A percentile compares a stretch with the other conserved stretches of the same genome.
Evolutionary conservation across 2,113 vertebrate species (phyloP).

Genomic region (Bos indicus): DNA sequence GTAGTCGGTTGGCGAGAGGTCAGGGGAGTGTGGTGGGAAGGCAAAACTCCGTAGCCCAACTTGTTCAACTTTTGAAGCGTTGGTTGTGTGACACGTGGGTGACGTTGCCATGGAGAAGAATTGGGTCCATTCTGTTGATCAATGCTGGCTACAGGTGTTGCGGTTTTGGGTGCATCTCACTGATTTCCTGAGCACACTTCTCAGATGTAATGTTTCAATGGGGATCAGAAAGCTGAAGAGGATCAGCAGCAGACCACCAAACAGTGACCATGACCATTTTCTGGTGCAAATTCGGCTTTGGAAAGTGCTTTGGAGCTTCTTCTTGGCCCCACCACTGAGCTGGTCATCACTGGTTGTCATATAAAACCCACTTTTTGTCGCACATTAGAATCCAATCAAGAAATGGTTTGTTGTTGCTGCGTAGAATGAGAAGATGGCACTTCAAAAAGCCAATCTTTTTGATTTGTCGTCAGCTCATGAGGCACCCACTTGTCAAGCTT

Average conservation of each 20-base stretch:
- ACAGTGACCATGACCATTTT: not conserved
- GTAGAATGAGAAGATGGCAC: not conserved
- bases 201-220: not conserved
- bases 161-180: not conserved
- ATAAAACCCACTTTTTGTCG: not conserved
- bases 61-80: not conserved
- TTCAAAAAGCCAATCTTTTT: not conserved
- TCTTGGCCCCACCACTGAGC: not conserved
- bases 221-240: not conserved
- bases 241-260: not conserved
- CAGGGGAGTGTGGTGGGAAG: not conserved
- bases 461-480: not conserved
- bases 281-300: not conserved
- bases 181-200: not conserved
- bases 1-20: not conserved
- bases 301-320: not conserved
- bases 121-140: not conserved
- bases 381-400: not conserved
- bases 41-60: not conserved
- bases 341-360: not conserved
- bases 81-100: not conserved
- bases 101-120: not conserved
- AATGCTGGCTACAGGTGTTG: not conserved
- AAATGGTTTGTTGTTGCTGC: not conserved
- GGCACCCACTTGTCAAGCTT: not conserved